Evolutionary conservation across 2,797 vertebrate species (phyloP).

Genomic region (Hippopotamyrus pictus): DNA sequence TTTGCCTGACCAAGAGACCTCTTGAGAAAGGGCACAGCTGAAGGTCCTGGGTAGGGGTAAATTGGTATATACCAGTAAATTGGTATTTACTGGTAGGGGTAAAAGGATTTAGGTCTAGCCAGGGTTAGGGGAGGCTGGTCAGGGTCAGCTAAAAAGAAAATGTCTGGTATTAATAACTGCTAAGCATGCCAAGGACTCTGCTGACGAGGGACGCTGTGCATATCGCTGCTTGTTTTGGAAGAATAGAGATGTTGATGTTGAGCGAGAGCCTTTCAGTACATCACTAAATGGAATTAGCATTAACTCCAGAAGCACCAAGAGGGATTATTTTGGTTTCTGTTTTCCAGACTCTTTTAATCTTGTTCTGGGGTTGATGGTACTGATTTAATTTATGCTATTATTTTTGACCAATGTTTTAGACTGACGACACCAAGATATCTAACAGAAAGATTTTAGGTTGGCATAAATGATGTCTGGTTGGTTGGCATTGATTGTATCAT

Average conservation of each 20-base stretch:
- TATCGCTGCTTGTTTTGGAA: neutral
- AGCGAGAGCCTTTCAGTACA: neutral
- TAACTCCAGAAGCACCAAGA: neutral
- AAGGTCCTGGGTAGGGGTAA: neutral
- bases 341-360: neutral
- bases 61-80: too few species aligned
- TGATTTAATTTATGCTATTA: neutral
- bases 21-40: neutral
- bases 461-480: neutral
- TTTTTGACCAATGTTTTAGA: neutral
- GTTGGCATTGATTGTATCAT: neutral
- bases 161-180: neutral
- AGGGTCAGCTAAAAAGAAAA: neutral
- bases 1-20: neutral
- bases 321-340: neutral
- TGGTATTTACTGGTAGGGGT: too few species aligned
- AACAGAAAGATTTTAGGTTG: neutral
- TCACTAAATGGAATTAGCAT: neutral
- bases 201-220: neutral
- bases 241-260: neutral
- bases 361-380: neutral
- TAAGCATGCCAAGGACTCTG: neutral
- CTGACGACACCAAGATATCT: neutral
- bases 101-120: neutral
- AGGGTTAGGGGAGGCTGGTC: neutral